Base-by-base conservation (phyloP, 2,113 vertebrate genomes). In the Malurus melanocephalus region DNA sequence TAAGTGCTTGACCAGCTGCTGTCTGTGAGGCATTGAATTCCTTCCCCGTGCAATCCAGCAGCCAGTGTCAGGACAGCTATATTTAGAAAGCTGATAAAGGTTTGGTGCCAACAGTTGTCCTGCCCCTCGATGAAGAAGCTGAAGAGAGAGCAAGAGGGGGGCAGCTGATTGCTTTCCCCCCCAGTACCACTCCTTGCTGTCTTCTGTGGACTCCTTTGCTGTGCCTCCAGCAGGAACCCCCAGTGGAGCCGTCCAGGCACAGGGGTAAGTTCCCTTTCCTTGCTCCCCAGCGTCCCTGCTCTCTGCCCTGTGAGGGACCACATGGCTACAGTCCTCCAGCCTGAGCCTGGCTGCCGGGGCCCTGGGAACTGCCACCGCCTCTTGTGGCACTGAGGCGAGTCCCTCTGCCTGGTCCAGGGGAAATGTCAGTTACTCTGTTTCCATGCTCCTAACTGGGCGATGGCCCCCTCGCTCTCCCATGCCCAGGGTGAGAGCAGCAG, bases 81-180 rank as follows among this genome's bases (percentile, higher is more conserved):
- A 97, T 97, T 97, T 98, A 98, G 97, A 95, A 93, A 75, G 95
- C 75, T 92, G 97, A 95, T 97, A 97, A 95, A 96, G 92, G 91
- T 97, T 97, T 97, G 92, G 93, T 92, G 92, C 87, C 56, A 88
- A 82, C 97, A 97, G 95, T 96, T 98, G 97, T 93, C 93, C 95
- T 96, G 94, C 92, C 95, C 83, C 95, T 95, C 53, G 80, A 85
- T 93, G 94, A 80, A 94, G 94, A 72, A 94, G 53, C 71, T 3
- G 4, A 32, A 46, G 67, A 43, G 88, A 40, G 24, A 62, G 85
- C 5, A 32, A 87, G 85, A 80, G 59, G 22, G 51, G 40, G 85
- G 65, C 22, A 56, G 85, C 73, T 49, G 82, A 45, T 84, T 73
- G 78, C 81, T 85, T 85, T 92, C 21, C 42, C 85, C 85, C 8